Percentiles rank a stretch among this genome's conserved stretches.
These are phyloP conservation scores for Melipona beecheii DNA, from an alignment of 2,888 invertebrate species.

Conservation along the genomic window DNA sequence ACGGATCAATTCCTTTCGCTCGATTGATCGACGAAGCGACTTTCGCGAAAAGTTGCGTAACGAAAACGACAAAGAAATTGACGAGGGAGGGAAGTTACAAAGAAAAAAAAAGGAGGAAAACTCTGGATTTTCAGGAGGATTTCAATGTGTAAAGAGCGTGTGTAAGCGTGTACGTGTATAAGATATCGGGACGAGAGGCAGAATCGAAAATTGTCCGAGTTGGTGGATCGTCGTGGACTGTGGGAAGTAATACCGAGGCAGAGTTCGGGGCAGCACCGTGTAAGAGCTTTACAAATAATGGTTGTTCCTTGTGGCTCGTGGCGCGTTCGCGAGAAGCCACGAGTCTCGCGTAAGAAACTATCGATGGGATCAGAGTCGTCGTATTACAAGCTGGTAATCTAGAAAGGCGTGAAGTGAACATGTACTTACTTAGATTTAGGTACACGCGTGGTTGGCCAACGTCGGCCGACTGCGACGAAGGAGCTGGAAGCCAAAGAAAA, in stretches of 20 bases:
- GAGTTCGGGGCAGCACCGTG: slow-evolving; percentile 13
- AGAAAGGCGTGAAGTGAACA: slow-evolving; percentile 40
- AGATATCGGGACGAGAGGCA: background rate
- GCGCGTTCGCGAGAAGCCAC: slow-evolving; percentile 5
- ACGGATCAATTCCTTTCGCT: slow-evolving; percentile 17
- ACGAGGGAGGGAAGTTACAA: no score
- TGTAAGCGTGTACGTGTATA: background rate
- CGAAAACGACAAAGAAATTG: background rate
- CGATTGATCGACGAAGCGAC: background rate
- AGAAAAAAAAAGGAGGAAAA: background rate
- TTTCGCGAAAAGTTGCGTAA: background rate
- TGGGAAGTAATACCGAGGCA: background rate
- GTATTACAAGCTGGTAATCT: slow-evolving; percentile 57
- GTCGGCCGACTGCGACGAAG: slow-evolving; percentile 29
- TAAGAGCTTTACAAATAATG: slow-evolving; percentile 57
- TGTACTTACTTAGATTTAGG: slow-evolving; percentile 58
- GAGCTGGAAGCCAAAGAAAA: slow-evolving; percentile 68
- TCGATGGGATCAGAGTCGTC: slow-evolving; percentile 66
- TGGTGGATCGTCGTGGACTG: background rate
- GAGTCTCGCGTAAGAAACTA: slow-evolving; percentile 58
- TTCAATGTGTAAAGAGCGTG: background rate
- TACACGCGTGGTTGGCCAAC: slow-evolving; percentile 25
- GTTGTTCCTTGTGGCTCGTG: slow-evolving; percentile 65
- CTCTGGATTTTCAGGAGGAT: background rate
- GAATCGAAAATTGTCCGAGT: background rate